Evolutionary conservation across 2,797 vertebrate genomes (phyloP).

Genomic region (Synanceia verrucosa): DNA sequence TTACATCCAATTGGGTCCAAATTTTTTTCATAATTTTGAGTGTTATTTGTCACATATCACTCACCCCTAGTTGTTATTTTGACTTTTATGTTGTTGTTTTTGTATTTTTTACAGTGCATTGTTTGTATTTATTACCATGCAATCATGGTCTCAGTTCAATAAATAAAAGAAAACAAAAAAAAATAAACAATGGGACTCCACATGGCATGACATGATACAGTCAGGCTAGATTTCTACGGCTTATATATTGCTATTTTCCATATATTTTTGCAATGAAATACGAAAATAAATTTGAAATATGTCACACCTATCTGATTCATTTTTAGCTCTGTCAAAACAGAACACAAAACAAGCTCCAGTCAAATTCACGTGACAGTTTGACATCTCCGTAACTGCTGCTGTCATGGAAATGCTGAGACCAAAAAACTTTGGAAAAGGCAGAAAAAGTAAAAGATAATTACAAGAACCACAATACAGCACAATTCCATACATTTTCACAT

Average conservation of each 20-base stretch:
- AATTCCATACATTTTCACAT: neutral
- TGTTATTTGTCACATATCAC: too few relatives aligned
- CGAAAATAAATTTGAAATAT: slow-evolving; percentile 17
- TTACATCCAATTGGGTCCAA: too few relatives aligned
- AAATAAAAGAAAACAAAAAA: too few relatives aligned
- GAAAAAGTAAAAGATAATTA: slow-evolving; percentile 1
- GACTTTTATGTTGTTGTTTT: too few relatives aligned
- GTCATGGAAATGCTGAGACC: neutral
- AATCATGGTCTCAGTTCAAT: too few relatives aligned
- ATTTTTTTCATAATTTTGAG: too few relatives aligned
- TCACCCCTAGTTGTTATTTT: too few relatives aligned
- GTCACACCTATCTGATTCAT: slow-evolving; percentile 26
- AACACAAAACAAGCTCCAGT: slow-evolving; percentile 29
- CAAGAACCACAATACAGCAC: neutral
- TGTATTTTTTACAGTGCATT: too few relatives aligned
- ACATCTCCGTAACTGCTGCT: slow-evolving; percentile 29
- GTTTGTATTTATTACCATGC: too few relatives aligned
- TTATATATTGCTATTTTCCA: neutral
- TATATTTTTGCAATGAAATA: neutral
- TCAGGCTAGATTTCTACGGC: neutral
- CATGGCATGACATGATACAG: too few relatives aligned
- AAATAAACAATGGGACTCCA: too few relatives aligned
- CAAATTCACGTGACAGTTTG: slow-evolving; percentile 37
- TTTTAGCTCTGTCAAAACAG: slow-evolving; percentile 40
- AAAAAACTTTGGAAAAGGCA: slow-evolving; percentile 8